Percentiles rank a stretch among this genome's conserved stretches.
Evolutionary conservation across 2,888 invertebrate genomes (phyloP).

Genomic region (Hypomecis punctinalis): DNA sequence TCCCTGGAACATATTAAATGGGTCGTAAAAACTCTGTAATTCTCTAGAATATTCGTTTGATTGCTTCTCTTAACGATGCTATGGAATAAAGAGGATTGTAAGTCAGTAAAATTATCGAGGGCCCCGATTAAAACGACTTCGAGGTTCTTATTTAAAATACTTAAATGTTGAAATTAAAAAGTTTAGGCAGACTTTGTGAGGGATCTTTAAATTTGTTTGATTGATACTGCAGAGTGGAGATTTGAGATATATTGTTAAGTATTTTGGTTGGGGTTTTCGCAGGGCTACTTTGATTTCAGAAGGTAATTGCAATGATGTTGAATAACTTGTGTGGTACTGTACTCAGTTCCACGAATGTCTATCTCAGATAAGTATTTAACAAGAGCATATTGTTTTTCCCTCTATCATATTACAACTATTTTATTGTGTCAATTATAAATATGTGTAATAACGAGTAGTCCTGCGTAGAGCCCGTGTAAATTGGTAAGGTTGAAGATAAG

Average conservation of each 20-base stretch:
- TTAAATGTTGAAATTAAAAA: constrained; percentile 27
- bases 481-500: constrained; percentile 9
- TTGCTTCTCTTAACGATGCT: constrained; percentile 37
- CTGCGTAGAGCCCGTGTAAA: constrained; percentile 1
- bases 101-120: constrained; percentile 42
- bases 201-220: constrained; percentile 18
- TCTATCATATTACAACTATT: no score
- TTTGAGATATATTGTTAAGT: not conserved
- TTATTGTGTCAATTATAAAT: no score
- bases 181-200: constrained; percentile 17
- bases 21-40: constrained; percentile 40
- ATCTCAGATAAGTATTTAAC: not conserved
- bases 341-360: not conserved
- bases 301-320: no score
- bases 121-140: constrained; percentile 37
- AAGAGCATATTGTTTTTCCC: no score
- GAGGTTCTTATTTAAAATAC: constrained; percentile 34
- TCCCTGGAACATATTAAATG: constrained; percentile 30
- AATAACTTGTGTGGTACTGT: no score
- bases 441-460: constrained; percentile 8
- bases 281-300: not conserved
- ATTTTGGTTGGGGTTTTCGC: constrained; percentile 4
- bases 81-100: constrained; percentile 40
- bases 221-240: constrained; percentile 8
- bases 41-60: constrained; percentile 47